Conservation (phyloP, 2,113 vertebrate genomes). For the Camelus dromedarius region DNA sequence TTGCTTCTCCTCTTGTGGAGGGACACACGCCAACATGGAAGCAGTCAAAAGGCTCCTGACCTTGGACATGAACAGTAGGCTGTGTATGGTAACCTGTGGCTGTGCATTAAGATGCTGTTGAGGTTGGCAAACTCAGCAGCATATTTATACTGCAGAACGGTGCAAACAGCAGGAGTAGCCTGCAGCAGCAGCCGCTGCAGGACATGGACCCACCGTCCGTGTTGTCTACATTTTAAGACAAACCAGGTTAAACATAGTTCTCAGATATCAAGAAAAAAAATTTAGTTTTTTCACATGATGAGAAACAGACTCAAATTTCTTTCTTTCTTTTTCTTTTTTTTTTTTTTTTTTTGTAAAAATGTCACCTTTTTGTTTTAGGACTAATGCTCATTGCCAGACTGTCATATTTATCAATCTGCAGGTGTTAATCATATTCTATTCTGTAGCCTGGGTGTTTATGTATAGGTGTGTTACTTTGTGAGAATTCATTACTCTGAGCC, state of each 20-base stretch:
- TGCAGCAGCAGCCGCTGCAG: slow-evolving; percentile 92
- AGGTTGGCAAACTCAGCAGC: slow-evolving; percentile 97
- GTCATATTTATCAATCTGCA: slow-evolving; percentile 18
- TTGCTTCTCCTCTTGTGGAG: slow-evolving; percentile 99
- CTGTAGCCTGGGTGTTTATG: neutral
- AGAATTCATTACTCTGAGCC: neutral
- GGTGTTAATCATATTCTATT: neutral
- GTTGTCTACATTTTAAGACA: slow-evolving; percentile 77
- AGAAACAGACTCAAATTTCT: neutral
- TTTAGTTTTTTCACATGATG: neutral
- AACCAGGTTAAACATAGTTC: neutral
- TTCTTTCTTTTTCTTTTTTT: neutral
- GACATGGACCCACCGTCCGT: slow-evolving; percentile 95
- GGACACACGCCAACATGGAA: slow-evolving; percentile 99
- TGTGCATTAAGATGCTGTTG: slow-evolving; percentile 97
- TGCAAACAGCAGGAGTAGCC: slow-evolving; percentile 93
- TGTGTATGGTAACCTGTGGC: slow-evolving; percentile 97
- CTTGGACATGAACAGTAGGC: slow-evolving; percentile 99
- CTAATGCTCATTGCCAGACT: neutral
- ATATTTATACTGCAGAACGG: slow-evolving; percentile 97
- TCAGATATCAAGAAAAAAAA: neutral
- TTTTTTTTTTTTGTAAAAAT: neutral
- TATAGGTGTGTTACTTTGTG: neutral
- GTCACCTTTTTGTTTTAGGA: neutral
- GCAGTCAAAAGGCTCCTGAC: slow-evolving; percentile 99